Evolutionary conservation across 1,140 invertebrate genomes (phyloP).

Genomic region (Euschistus heros): DNA sequence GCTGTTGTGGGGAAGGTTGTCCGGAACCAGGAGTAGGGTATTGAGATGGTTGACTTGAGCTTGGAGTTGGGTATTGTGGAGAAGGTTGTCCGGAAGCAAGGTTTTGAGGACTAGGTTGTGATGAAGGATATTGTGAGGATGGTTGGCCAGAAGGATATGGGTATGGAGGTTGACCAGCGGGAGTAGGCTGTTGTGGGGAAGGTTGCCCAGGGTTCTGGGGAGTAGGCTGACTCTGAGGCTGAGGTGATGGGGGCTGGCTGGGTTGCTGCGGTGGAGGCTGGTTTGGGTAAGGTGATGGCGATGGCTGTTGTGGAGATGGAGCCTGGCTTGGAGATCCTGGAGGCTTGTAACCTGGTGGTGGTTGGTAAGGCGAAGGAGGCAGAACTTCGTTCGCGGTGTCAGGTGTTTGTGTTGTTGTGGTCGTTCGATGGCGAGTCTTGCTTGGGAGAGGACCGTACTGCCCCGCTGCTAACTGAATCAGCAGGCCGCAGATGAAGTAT

Average conservation of each 20-base stretch:
- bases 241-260: neutral
- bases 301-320: neutral
- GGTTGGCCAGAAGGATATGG: neutral
- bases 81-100: neutral
- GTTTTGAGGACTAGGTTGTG: slow-evolving; percentile 10
- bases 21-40: neutral
- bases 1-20: neutral
- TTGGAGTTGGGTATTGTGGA: neutral
- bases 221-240: neutral
- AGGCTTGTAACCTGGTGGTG: slow-evolving; percentile 9
- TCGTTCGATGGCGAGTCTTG: slow-evolving; percentile 13
- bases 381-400: slow-evolving; percentile 17
- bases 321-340: neutral
- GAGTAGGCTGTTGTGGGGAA: neutral
- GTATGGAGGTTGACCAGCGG: neutral
- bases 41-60: neutral
- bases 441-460: slow-evolving; percentile 21
- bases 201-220: neutral
- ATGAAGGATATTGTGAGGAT: no score
- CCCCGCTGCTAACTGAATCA: neutral
- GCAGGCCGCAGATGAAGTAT: no score
- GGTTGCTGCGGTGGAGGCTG: slow-evolving; percentile 5
- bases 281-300: slow-evolving; percentile 1
- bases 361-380: neutral
- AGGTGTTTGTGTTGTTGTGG: slow-evolving; percentile 11